Evolutionary conservation across 2,888 invertebrate species (phyloP).

Genomic region (Spodoptera exigua): DNA sequence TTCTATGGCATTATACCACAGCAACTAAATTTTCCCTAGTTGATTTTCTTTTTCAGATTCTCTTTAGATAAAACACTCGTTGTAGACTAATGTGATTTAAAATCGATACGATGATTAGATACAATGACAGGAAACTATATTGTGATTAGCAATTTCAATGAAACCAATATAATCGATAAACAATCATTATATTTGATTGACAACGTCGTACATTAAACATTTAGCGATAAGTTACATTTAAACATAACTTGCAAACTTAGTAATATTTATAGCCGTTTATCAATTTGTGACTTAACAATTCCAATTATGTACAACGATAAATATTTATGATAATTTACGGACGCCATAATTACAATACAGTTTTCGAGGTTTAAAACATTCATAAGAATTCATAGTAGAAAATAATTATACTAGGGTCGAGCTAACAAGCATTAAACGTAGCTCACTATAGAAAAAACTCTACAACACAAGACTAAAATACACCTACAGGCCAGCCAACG

Average conservation of each 20-base stretch:
- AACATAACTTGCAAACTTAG: constrained; percentile 21
- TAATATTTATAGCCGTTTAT: constrained; percentile 32
- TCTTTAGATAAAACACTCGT: too few species aligned
- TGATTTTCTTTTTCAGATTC: too few species aligned
- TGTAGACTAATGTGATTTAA: too few species aligned
- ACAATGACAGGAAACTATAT: too few species aligned
- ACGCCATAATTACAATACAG: constrained; percentile 35
- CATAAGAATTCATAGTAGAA: constrained; percentile 18
- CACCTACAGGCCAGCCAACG: constrained; percentile 13
- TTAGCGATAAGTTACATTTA: constrained; percentile 29
- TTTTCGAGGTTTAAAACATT: constrained; percentile 12
- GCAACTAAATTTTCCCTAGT: too few species aligned
- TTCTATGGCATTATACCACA: too few species aligned
- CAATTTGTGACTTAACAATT: constrained; percentile 38
- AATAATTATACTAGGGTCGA: constrained; percentile 23
- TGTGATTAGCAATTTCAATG: constrained; percentile 11
- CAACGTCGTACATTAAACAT: constrained; percentile 42
- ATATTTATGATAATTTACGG: constrained; percentile 31
- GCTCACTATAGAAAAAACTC: constrained; percentile 5
- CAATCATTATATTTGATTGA: constrained; percentile 55
- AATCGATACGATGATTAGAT: too few species aligned
- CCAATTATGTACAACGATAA: constrained; percentile 27
- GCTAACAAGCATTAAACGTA: constrained; percentile 16
- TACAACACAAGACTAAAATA: constrained; percentile 4
- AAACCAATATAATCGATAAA: constrained; percentile 35